phyloP scores from a whole-genome alignment of 2,797 vertebrate genomes.

The Ambastaia sidthimunki region DNA sequence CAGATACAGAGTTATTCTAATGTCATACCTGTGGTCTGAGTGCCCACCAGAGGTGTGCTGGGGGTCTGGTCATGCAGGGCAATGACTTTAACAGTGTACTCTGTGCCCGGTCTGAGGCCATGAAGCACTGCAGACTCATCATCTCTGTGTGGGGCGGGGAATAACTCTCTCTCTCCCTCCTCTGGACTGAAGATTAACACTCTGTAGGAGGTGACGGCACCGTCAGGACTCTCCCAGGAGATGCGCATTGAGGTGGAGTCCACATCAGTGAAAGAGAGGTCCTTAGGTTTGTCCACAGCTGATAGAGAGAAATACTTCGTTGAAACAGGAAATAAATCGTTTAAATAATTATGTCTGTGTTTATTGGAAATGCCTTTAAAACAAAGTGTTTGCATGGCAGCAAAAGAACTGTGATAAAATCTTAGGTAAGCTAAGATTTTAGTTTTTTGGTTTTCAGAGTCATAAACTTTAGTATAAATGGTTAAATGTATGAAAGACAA shows the following conservation, averaged over 20 bases:
- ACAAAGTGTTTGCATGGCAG: too few species aligned
- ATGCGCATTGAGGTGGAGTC: conserved; percentile 93
- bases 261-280: conserved; percentile 92
- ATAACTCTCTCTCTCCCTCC: conserved; percentile 92
- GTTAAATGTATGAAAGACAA: too few species aligned
- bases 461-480: too few species aligned
- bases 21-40: conserved; percentile 90
- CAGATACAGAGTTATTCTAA: background rate
- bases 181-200: conserved; percentile 92
- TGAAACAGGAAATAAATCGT: too few species aligned
- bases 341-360: background rate
- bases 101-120: conserved; percentile 92
- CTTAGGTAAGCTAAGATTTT: too few species aligned
- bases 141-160: conserved; percentile 85
- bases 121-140: conserved; percentile 89
- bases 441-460: too few species aligned
- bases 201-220: conserved; percentile 90
- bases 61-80: conserved; percentile 90
- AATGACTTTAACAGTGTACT: conserved; percentile 97
- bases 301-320: conserved; percentile 6
- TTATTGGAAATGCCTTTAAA: too few species aligned
- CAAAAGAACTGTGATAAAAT: too few species aligned
- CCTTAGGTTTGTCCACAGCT: conserved; percentile 95
- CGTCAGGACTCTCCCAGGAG: conserved; percentile 96
- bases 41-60: conserved; percentile 90